phyloP scores from a whole-genome alignment of 1,140 invertebrate species.

The Euglossa dilemma region DNA sequence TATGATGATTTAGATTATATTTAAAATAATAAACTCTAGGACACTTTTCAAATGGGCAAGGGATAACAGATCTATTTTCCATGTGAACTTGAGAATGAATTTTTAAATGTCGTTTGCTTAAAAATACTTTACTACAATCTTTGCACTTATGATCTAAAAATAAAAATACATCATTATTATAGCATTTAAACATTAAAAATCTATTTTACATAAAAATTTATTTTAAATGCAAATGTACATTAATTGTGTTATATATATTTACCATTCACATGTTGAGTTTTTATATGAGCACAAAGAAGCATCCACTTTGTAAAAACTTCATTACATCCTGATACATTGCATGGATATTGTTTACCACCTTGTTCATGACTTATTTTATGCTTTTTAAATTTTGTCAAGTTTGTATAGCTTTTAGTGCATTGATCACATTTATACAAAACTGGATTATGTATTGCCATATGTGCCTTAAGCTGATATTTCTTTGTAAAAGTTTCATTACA shows the following conservation, averaged over 20 bases:
- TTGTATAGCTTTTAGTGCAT: conserved; percentile 51
- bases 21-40: conserved; percentile 61
- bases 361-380: conserved; percentile 55
- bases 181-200: neutral
- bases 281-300: conserved; percentile 42
- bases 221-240: neutral
- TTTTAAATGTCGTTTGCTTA: conserved; percentile 46
- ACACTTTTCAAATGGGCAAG: conserved; percentile 70
- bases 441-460: conserved; percentile 56
- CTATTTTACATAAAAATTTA: conserved; percentile 29
- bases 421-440: conserved; percentile 54
- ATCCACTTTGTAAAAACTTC: conserved; percentile 59
- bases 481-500: conserved; percentile 66
- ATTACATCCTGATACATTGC: conserved; percentile 42
- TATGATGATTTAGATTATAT: conserved; percentile 64
- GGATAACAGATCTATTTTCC: conserved; percentile 38
- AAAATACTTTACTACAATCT: conserved; percentile 61
- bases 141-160: conserved; percentile 68
- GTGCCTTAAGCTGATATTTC: conserved; percentile 56
- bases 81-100: conserved; percentile 56
- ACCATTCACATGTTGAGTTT: conserved; percentile 58
- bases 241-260: conserved; percentile 11
- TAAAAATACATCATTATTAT: neutral
- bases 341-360: conserved; percentile 53
- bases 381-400: conserved; percentile 30